Percentiles rank a stretch among this genome's conserved stretches.
Evolutionary conservation across 2,113 vertebrate species (phyloP).

Genomic region (Ivindomyrus marchei): DNA sequence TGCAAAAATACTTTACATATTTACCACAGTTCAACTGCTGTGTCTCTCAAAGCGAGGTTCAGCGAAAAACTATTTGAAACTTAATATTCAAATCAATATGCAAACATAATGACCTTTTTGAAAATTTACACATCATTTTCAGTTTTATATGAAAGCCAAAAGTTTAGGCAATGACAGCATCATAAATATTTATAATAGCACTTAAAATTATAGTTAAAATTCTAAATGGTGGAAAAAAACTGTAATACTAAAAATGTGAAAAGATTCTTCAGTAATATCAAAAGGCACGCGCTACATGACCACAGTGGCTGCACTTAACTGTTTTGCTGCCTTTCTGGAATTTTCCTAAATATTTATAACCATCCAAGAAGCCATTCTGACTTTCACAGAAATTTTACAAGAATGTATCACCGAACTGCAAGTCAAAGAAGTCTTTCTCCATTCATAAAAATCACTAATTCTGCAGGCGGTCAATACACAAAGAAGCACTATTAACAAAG

Average conservation of each 20-base stretch:
- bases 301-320: not conserved
- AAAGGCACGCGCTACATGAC: not conserved
- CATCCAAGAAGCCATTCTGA: not conserved
- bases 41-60: constrained; percentile 29
- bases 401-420: constrained; percentile 50
- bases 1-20: not conserved
- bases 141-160: not conserved
- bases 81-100: not conserved
- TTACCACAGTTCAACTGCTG: not conserved
- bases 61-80: not conserved
- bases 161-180: not conserved
- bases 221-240: not conserved
- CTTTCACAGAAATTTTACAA: constrained; percentile 56
- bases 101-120: not conserved
- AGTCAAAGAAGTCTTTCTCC: constrained; percentile 51
- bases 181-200: not conserved
- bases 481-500: constrained; percentile 34
- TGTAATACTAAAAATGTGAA: not conserved
- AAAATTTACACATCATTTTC: not conserved
- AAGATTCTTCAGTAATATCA: not conserved
- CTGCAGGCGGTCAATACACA: constrained; percentile 40
- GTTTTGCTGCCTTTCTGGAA: not conserved
- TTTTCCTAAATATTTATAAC: not conserved
- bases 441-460: constrained; percentile 52
- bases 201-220: not conserved